Evolutionary conservation across 2,797 vertebrate genomes (phyloP).

Genomic region (Oceanodroma leucorhoa): DNA sequence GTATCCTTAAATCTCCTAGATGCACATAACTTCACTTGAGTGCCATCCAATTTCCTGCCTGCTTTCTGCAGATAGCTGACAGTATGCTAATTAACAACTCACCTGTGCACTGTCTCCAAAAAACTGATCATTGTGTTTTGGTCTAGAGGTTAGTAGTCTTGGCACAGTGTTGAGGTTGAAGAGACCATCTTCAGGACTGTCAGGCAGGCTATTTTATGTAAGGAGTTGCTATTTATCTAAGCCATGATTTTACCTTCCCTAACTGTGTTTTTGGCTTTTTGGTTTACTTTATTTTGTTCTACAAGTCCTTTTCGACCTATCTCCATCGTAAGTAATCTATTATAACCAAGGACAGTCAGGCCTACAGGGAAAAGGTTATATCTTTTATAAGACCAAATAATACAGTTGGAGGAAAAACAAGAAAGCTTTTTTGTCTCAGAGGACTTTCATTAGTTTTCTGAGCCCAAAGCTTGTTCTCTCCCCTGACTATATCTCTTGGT

Average conservation of each 20-base stretch:
- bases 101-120: not conserved
- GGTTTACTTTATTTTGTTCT: not conserved
- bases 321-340: not conserved
- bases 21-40: not conserved
- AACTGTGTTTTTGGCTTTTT: not conserved
- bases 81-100: not conserved
- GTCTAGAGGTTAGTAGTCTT: not conserved
- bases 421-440: conserved; percentile 12
- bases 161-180: not conserved
- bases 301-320: conserved; percentile 4
- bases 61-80: not conserved
- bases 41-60: not conserved
- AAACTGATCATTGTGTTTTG: not conserved
- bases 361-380: not conserved
- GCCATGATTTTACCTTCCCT: not conserved
- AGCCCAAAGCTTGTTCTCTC: conserved; percentile 13
- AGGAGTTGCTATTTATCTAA: not conserved
- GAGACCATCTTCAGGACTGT: not conserved
- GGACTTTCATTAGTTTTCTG: conserved; percentile 39
- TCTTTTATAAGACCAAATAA: conserved; percentile 37
- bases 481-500: not conserved
- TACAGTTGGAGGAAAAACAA: conserved; percentile 17
- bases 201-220: not conserved
- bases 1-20: not conserved
- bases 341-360: not conserved